Evolutionary conservation across 2,113 vertebrate genomes (phyloP).

Genomic region (Nesoenas mayeri): DNA sequence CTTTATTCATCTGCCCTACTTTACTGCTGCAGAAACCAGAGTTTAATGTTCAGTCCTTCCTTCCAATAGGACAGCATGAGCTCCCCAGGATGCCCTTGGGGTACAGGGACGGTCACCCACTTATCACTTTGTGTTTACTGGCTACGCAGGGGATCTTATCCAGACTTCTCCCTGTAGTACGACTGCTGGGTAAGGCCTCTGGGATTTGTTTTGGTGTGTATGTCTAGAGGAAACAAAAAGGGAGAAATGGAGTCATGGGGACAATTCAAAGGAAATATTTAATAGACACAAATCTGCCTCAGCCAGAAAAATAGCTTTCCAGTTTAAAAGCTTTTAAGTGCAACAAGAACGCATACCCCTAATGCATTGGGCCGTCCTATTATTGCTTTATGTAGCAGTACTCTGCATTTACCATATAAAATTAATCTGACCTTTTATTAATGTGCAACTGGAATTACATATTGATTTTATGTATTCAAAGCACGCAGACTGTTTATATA

Average conservation of each 20-base stretch:
- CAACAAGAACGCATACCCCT: not conserved
- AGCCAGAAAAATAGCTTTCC: not conserved
- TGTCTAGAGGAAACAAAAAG: not conserved
- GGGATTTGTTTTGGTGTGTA: not conserved
- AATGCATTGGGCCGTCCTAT: not conserved
- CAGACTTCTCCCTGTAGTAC: not conserved
- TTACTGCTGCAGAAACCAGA: not conserved
- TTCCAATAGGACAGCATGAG: not conserved
- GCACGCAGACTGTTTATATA: not conserved
- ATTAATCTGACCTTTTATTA: conserved; percentile 41
- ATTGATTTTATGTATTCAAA: conserved; percentile 20
- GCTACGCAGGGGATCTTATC: not conserved
- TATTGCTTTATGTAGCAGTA: not conserved
- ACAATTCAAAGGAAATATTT: conserved; percentile 11
- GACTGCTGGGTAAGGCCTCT: not conserved
- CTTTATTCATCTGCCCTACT: conserved; percentile 29
- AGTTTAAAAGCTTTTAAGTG: not conserved
- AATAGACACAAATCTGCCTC: not conserved
- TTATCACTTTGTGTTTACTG: conserved; percentile 1
- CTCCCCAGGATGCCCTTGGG: not conserved
- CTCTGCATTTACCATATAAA: not conserved
- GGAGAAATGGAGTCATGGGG: conserved; percentile 4
- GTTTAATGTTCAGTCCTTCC: not conserved
- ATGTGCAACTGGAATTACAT: not conserved
- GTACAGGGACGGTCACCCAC: not conserved